Base-by-base conservation (phyloP, 2,888 invertebrate genomes). In the Protonemura montana region DNA sequence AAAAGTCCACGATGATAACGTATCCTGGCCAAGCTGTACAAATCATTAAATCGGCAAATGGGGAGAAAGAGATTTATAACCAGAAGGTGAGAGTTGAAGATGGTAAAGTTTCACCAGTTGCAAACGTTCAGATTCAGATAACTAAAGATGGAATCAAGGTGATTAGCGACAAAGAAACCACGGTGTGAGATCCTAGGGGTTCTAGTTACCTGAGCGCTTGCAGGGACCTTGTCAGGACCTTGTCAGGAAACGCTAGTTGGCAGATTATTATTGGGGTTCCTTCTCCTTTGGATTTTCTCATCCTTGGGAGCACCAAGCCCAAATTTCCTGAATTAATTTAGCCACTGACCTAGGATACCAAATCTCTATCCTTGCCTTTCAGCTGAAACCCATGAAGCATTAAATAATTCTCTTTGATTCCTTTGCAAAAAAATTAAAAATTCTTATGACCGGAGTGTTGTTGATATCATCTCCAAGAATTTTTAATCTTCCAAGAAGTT, bases 91-190 rank as follows among this genome's bases (percentile, higher is more conserved):
- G 88, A 87, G 82, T 76, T 35, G 86, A 80, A 76, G 86, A 86
- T 59, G 85, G 26, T 25, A 78, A 59, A 7, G 77, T 59, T 16
- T 42, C 86, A 21, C 91, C 91, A 0, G 88, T 89, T 30, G 94
- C 94, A 89, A 93, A 95, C 78, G 95, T 96, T 10, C 94, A 95
- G 89, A 93, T 96, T 91, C 95, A 96, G 89, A 92, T 96, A 88
- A 95, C 95, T 0, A 95, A 95, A 90, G 95, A 96, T 90, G 96
- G 96, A 0, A 95, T 96, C 89, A 95, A 95, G 91, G 95, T 96
- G 85, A 95, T 96, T 82, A 96, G 96, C 89, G 96, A 96, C 89
- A 95, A 95, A 25, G 96, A 96, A 90, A 96, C 95, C 88, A 95
- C 95, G 84, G 95, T 95, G 85, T 93, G 91, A 90, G 42, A 41